Evolutionary conservation across 2,113 vertebrate species (phyloP).

Genomic region (Pelobates fuscus): DNA sequence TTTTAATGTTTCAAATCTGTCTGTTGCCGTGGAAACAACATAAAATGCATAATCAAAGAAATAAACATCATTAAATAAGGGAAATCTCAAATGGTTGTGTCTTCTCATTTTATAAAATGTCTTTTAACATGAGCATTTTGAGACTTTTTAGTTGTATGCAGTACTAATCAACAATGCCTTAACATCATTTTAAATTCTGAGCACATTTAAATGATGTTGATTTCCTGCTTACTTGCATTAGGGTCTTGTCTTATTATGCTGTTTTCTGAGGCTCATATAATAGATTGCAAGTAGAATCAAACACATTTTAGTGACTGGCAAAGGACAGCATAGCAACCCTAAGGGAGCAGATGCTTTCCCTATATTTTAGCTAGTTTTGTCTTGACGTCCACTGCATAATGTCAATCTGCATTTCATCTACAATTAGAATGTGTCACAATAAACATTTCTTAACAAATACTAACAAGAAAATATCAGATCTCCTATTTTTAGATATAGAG

Average conservation of each 20-base stretch:
- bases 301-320: background rate
- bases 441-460: no score
- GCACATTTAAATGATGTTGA: background rate
- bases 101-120: constrained; percentile 8
- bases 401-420: no score
- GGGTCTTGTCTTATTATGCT: background rate
- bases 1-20: background rate
- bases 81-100: constrained; percentile 4
- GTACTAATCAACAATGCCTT: background rate
- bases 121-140: constrained; percentile 8
- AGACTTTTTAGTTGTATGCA: constrained; percentile 1
- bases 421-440: no score
- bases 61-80: constrained; percentile 38
- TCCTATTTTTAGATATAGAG: no score
- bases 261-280: background rate
- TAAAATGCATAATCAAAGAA: constrained; percentile 31
- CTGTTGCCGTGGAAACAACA: constrained; percentile 18
- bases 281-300: background rate
- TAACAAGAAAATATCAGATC: no score
- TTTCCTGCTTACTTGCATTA: background rate
- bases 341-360: background rate
- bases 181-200: background rate
- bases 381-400: no score
- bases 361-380: no score
- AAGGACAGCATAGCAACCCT: background rate